Evolutionary conservation across 2,113 vertebrate species (phyloP).

Genomic region (Desmodus rotundus): DNA sequence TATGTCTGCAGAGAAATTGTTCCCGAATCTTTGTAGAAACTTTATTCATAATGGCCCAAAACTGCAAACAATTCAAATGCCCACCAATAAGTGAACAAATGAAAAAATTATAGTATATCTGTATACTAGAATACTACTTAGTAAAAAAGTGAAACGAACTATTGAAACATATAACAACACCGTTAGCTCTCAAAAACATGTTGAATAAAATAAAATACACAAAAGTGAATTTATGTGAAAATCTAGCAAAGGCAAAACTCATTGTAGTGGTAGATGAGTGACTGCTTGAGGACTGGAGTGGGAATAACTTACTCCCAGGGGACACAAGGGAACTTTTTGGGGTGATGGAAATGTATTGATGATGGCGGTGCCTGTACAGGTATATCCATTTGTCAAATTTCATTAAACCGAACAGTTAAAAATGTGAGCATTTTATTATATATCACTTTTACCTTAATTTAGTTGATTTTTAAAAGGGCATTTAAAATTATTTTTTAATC

Average conservation of each 20-base stretch:
- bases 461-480: not conserved
- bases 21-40: not conserved
- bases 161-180: not conserved
- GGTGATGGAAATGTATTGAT: not conserved
- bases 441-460: not conserved
- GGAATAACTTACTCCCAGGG: not conserved
- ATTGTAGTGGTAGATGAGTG: not conserved
- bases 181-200: not conserved
- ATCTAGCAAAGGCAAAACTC: not conserved
- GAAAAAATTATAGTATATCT: not conserved
- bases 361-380: not conserved
- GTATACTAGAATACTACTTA: not conserved
- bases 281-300: not conserved
- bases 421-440: not conserved
- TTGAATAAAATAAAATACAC: not conserved
- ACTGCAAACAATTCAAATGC: not conserved
- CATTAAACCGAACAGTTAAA: not conserved
- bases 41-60: not conserved
- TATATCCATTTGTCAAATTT: not conserved
- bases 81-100: not conserved
- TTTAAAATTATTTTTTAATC: not conserved
- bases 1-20: not conserved
- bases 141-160: not conserved
- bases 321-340: not conserved
- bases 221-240: not conserved